Base-by-base conservation (phyloP, 1,140 invertebrate genomes). In the Probaryconus sp. region DNA sequence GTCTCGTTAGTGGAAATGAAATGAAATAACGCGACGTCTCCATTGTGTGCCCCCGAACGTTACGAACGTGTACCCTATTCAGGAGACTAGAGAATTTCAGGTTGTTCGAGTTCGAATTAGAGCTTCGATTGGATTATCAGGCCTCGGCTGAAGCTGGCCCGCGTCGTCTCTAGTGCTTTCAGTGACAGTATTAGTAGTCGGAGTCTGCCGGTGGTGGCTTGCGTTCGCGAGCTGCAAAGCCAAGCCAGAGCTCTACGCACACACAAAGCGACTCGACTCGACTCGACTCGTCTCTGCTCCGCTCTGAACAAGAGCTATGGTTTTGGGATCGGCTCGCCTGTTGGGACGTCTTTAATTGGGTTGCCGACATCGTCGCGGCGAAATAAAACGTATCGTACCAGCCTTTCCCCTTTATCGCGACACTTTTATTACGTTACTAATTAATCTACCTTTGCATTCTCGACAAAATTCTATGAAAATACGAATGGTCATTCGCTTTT, bases 101-200 rank as follows among this genome's bases (percentile, higher is more conserved):
- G 79, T 81, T 83, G 83, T 79, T n/a, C 79, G 83, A 83, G 84
- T 86, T 83, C 84, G 84, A 87, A 88, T 88, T 87, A 86, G 86
- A 82, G 81, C 81, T 87, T 84, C 81, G 84, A 88, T 88, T 88
- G 83, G 82, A 88, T 88, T 88, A 88, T 87, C 85, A 82, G 81
- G 60, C 79, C 78, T 69, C 51, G 60, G 55, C 65, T 71, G 37
- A 64, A 63, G 56, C 56, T 48, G 53, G 65, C 28, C 58, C 58
- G n/a, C n/a, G 68, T 63, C 68, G 82, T 81, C 80, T 83, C 79
- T 79, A 63, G 77, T 80, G 74, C 77, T 82, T 83, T 83, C 58
- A 64, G 37, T 69, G 78, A 50, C 64, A 58, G 60, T 73, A 77
- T 81, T 81, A 79, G 76, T 81, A 81, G 74, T 81, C 78, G 76